Evolutionary conservation across 2,888 invertebrate species (phyloP), one percentile per base, ranked within the genome.

Genomic region (Thera britannica): DNA sequence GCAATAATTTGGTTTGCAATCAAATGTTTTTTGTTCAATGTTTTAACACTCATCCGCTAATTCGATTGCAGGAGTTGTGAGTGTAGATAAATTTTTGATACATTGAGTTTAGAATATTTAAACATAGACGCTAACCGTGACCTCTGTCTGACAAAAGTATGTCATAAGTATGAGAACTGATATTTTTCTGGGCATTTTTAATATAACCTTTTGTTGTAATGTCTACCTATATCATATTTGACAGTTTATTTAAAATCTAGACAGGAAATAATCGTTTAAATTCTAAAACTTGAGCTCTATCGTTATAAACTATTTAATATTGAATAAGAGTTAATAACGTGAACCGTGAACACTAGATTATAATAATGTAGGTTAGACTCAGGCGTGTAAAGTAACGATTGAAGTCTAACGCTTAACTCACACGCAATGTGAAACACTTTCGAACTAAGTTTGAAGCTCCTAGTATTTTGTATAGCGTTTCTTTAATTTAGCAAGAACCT

Each of bases 301-400:
- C 23, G 57, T 51, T 57, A 63, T 12, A 0, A 4, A 49, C 49
- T n/a, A 49, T 23, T 23, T 23, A 49, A 65, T 11, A 62, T 64
- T 63, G 52, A 67, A 72, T 66, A 66, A 68, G 54, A 64, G 57
- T 70, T 71, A 23, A 23, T 66, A 52, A 70, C 75, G 76, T 79
- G 76, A 78, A 83, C 68, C 75, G 76, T 79, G 76, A 78, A 82
- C 68, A 75, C 68, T 69, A 75, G 75, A 77, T 75, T 74, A 75
- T 23, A 23, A 23, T 23, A 23, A 23, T 23, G 23, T 23, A 75
- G 64, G 68, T 72, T 65, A 72, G 71, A 67, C 71, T 70, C 66
- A 70, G 65, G 73, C 66, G 64, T 81, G 78, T 81, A 85, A 84
- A 83, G 81, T 72, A 74, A 70, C 72, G 69, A 71, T 73, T 70